phyloP scores from a whole-genome alignment of 2,113 vertebrate species.

The Zosterops lateralis region DNA sequence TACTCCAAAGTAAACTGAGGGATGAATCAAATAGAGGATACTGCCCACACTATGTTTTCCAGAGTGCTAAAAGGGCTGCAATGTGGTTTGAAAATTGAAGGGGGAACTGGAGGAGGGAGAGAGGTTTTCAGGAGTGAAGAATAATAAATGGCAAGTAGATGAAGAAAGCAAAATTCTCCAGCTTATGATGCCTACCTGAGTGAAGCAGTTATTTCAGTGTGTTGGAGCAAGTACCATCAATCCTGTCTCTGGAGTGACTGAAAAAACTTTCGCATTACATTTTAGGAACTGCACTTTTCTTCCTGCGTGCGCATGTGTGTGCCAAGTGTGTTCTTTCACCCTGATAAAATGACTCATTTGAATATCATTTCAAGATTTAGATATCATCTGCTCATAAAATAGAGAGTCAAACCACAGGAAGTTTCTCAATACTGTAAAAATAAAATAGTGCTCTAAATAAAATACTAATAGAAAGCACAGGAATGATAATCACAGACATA shows the following conservation, averaged over 20 bases:
- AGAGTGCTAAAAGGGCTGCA: neutral
- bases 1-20: neutral
- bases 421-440: neutral
- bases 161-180: neutral
- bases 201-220: neutral
- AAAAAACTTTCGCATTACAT: neutral
- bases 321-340: neutral
- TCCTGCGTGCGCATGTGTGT: neutral
- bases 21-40: neutral
- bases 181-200: neutral
- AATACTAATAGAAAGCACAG: neutral
- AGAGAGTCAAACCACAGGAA: neutral
- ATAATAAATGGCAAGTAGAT: neutral
- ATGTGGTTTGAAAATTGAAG: neutral
- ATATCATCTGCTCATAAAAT: neutral
- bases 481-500: neutral
- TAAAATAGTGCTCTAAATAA: neutral
- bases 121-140: neutral
- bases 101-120: neutral
- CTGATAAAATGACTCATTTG: neutral
- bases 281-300: conserved; percentile 34
- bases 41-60: neutral
- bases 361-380: neutral
- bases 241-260: neutral
- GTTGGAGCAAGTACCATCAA: neutral